Evolutionary conservation across 2,888 invertebrate genomes (phyloP).

Genomic region (Leucania comma): DNA sequence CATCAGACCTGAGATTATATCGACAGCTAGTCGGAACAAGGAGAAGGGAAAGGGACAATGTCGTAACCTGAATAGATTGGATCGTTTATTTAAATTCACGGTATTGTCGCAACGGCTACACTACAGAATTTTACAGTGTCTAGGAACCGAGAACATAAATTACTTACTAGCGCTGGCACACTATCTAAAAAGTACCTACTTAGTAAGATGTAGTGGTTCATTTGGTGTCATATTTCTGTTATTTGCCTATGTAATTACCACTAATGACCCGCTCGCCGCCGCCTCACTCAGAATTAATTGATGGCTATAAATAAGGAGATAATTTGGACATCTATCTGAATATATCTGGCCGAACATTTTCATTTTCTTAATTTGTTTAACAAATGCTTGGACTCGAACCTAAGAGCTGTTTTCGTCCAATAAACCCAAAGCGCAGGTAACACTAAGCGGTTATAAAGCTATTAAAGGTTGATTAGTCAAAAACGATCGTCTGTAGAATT

Average conservation of each 20-base stretch:
- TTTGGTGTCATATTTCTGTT: constrained; percentile 69
- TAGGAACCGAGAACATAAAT: constrained; percentile 60
- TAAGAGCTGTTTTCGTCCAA: constrained; percentile 51
- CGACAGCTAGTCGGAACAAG: constrained; percentile 57
- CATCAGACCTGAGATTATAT: constrained; percentile 56
- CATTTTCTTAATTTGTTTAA: constrained; percentile 62
- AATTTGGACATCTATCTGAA: constrained; percentile 66
- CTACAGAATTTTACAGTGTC: constrained; percentile 64
- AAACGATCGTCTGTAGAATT: constrained; percentile 33
- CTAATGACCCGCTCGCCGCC: constrained; percentile 63
- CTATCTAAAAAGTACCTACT: constrained; percentile 59
- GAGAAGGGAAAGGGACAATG: constrained; percentile 72
- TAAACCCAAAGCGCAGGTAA: constrained; percentile 62
- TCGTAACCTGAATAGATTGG: constrained; percentile 69
- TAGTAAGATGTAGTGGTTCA: constrained; percentile 59
- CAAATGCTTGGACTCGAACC: constrained; percentile 46
- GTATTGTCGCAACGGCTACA: constrained; percentile 62
- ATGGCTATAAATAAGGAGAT: constrained; percentile 70
- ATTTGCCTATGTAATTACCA: constrained; percentile 65
- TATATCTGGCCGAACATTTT: constrained; percentile 60
- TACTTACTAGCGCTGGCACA: constrained; percentile 42
- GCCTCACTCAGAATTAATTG: constrained; percentile 69
- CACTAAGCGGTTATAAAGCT: constrained; percentile 59
- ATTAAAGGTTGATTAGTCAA: constrained; percentile 61
- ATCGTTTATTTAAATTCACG: constrained; percentile 68